These are phyloP conservation scores for Hydrozoanthus gracilis DNA, from an alignment of 92 coral and sea anemone genomes.

Conservation along the genomic window DNA sequence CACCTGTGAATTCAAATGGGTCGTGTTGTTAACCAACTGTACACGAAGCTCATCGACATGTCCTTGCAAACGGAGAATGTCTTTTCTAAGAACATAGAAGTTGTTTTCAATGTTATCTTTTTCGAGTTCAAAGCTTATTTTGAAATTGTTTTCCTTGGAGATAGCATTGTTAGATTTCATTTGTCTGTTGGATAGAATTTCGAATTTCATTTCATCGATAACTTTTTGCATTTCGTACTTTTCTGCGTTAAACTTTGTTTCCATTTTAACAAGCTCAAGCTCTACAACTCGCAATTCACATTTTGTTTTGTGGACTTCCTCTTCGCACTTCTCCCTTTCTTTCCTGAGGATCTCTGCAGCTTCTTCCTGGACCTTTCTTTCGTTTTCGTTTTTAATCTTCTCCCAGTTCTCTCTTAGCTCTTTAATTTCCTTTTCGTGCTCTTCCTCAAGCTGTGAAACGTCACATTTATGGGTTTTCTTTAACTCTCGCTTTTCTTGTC, in stretches of 20 bases:
- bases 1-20: conserved; percentile 34
- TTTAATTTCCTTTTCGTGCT: conserved; percentile 74
- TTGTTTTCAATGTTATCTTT: conserved; percentile 88
- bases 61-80: conserved; percentile 81
- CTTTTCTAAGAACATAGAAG: conserved; percentile 76
- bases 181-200: conserved; percentile 61
- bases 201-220: conserved; percentile 64
- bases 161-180: conserved; percentile 62
- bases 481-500: conserved; percentile 86
- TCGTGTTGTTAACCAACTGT: conserved; percentile 70
- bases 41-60: conserved; percentile 85
- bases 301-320: conserved; percentile 67
- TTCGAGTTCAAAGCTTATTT: conserved; percentile 77
- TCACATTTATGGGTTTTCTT: conserved; percentile 80
- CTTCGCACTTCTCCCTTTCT: conserved; percentile 73
- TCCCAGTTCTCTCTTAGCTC: conserved; percentile 68
- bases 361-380: conserved; percentile 68
- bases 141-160: conserved; percentile 70
- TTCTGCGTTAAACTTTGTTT: conserved; percentile 76
- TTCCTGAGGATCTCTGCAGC: conserved; percentile 71
- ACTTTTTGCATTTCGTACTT: conserved; percentile 70
- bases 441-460: conserved; percentile 68
- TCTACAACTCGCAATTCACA: conserved; percentile 61
- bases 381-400: conserved; percentile 60
- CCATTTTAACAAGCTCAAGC: conserved; percentile 68